Evolutionary conservation across 2,113 vertebrate species (phyloP).

Genomic region (Rhinopomastus cyanomelas): DNA sequence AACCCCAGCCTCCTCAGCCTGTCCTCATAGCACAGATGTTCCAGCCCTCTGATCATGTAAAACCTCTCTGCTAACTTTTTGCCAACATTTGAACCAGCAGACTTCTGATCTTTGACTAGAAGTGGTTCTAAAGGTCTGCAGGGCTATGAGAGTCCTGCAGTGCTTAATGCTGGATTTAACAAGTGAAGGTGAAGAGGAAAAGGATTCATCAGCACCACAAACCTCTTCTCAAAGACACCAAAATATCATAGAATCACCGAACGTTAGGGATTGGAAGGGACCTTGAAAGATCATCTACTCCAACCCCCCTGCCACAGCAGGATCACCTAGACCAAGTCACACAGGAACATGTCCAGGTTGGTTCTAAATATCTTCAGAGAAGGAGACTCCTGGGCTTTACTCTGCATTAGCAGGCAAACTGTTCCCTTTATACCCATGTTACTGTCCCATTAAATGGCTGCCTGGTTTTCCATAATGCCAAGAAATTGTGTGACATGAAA

Average conservation of each 20-base stretch:
- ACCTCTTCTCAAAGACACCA: background rate
- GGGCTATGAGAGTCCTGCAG: background rate
- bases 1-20: no score
- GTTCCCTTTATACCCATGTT: no score
- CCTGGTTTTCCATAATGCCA: background rate
- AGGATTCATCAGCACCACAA: background rate
- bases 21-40: no score
- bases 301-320: no score
- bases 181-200: background rate
- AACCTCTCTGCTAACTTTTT: background rate
- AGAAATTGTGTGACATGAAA: background rate
- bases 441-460: background rate
- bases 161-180: background rate
- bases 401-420: no score
- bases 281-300: no score
- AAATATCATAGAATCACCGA: no score
- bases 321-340: no score
- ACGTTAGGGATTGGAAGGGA: no score
- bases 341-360: no score
- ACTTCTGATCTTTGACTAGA: background rate
- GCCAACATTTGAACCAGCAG: background rate
- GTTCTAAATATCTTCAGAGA: no score
- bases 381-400: no score
- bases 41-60: background rate
- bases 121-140: background rate